These are phyloP conservation scores for Belgica antarctica DNA, from an alignment of 2,888 invertebrate genomes.

Conservation along the genomic window DNA sequence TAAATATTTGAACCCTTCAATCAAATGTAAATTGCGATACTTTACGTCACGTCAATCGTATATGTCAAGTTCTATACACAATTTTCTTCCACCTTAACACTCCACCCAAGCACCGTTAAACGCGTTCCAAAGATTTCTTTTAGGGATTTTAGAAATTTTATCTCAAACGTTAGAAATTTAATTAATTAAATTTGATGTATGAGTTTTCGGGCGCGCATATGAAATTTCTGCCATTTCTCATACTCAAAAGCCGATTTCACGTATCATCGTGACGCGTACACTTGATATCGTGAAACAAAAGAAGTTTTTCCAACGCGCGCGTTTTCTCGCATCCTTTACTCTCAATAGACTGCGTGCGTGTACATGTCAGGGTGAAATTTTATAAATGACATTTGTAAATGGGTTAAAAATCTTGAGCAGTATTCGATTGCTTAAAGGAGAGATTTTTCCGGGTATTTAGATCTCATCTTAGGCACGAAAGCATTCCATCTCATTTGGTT, in stretches of 20 bases:
- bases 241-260: slow-evolving; percentile 34
- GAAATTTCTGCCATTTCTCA: slow-evolving; percentile 33
- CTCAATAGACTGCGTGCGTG: slow-evolving; percentile 21
- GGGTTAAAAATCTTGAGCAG: slow-evolving; percentile 39
- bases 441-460: slow-evolving; percentile 43
- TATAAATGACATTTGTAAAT: slow-evolving; percentile 41
- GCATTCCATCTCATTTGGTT: slow-evolving; percentile 30
- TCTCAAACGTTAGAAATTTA: slow-evolving; percentile 19
- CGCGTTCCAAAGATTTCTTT: not conserved
- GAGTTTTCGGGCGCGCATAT: slow-evolving; percentile 15
- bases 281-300: slow-evolving; percentile 28
- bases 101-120: not conserved
- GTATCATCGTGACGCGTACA: slow-evolving; percentile 33
- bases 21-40: slow-evolving; percentile 30
- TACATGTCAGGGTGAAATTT: slow-evolving; percentile 43
- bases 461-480: not conserved
- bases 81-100: not conserved
- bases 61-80: slow-evolving; percentile 14
- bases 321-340: slow-evolving; percentile 12
- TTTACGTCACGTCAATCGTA: slow-evolving; percentile 43
- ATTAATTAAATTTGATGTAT: slow-evolving; percentile 44
- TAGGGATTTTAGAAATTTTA: slow-evolving; percentile 13
- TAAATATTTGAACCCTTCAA: no score
- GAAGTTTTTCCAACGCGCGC: slow-evolving; percentile 17
- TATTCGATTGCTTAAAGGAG: slow-evolving; percentile 16